A percentile compares a stretch with the other conserved stretches of the same genome.
Evolutionary conservation across 2,113 vertebrate species (phyloP).

Genomic region (Galbula dea): DNA sequence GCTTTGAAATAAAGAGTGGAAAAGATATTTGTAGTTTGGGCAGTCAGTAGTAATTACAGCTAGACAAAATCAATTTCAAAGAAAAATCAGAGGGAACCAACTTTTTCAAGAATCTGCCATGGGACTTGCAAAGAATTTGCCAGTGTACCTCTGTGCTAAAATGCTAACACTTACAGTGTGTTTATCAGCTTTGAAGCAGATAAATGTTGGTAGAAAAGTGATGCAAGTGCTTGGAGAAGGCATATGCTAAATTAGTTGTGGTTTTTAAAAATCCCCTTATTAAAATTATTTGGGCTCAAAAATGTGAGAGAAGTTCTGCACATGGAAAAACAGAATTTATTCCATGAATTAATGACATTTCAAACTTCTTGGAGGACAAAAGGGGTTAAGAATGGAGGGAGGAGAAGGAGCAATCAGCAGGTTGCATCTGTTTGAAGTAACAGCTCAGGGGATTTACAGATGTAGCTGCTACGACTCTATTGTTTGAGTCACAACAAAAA

Average conservation of each 20-base stretch:
- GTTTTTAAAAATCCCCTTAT: not conserved
- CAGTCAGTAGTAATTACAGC: not conserved
- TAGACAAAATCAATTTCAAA: not conserved
- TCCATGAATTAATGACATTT: not conserved
- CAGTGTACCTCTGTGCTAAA: not conserved
- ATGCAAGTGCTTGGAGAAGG: not conserved
- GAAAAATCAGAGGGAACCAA: not conserved
- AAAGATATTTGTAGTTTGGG: not conserved
- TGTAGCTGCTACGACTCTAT: not conserved
- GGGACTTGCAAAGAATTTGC: not conserved
- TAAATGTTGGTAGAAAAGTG: not conserved
- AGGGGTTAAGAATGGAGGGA: not conserved
- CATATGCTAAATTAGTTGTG: not conserved
- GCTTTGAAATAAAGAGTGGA: not conserved
- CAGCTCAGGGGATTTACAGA: conserved; percentile 14
- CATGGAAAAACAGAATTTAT: conserved; percentile 6
- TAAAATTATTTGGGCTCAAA: not conserved
- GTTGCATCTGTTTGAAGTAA: not conserved
- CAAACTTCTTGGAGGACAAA: not conserved
- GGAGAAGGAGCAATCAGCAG: not conserved
- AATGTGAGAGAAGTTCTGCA: not conserved
- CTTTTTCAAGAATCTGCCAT: not conserved
- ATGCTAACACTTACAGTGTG: not conserved
- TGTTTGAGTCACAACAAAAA: conserved; percentile 22
- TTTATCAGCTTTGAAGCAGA: not conserved